These are phyloP conservation scores for Hestina assimilis DNA, from an alignment of 1,140 invertebrate species.

Conservation along the genomic window DNA sequence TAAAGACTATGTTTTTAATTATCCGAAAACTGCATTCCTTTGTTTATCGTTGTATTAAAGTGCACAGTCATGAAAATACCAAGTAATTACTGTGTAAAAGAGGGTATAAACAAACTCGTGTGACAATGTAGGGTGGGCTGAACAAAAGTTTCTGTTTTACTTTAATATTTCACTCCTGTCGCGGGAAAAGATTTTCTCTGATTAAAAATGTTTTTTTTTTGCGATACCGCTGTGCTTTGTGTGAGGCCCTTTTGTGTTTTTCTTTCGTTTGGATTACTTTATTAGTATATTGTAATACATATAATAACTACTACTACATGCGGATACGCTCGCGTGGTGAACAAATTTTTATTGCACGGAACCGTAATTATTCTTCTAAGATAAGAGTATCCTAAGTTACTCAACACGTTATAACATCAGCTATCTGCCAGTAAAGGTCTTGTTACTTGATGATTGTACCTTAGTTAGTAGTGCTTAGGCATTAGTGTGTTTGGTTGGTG, in stretches of 20 bases:
- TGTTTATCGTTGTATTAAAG: slow-evolving; percentile 21
- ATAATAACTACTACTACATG: no score
- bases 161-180: slow-evolving; percentile 73
- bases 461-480: no score
- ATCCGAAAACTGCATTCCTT: slow-evolving; percentile 4
- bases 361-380: no score
- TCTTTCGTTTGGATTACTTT: slow-evolving; percentile 9
- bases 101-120: slow-evolving; percentile 29
- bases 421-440: no score
- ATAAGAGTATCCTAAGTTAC: no score
- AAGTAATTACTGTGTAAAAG: slow-evolving; percentile 60
- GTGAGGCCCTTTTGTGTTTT: slow-evolving; percentile 27
- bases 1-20: slow-evolving; percentile 2
- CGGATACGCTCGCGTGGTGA: no score
- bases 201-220: slow-evolving; percentile 66
- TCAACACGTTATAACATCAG: no score
- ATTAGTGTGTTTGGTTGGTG: no score
- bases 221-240: slow-evolving; percentile 31
- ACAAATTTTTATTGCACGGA: no score
- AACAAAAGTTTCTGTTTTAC: slow-evolving; percentile 68
- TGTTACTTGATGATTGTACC: no score
- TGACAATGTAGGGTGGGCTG: slow-evolving; percentile 42
- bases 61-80: slow-evolving; percentile 44
- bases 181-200: slow-evolving; percentile 54
- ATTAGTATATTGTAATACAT: slow-evolving; percentile 4